Percentiles rank a stretch among this genome's conserved stretches.
Conservation (phyloP, 2,888 invertebrate genomes). For the Anaspis maculata region DNA sequence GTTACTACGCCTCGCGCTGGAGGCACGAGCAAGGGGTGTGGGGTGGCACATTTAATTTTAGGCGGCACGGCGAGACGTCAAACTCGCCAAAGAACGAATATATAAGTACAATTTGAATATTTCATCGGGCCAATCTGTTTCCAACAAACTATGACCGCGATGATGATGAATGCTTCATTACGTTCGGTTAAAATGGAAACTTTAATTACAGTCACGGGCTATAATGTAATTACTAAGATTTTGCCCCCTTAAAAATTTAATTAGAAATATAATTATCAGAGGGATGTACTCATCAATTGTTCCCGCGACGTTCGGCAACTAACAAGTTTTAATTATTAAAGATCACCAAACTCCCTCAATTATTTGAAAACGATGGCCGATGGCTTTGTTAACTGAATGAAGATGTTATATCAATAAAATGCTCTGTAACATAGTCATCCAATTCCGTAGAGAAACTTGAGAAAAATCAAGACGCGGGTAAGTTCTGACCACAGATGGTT, state of each 20-base stretch:
- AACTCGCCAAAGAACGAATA: too few species aligned
- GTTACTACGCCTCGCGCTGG: too few species aligned
- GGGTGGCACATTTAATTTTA: too few species aligned
- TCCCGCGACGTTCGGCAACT: conserved; percentile 11
- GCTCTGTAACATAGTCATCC: too few species aligned
- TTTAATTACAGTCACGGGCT: conserved; percentile 13
- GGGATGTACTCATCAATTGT: conserved; percentile 13
- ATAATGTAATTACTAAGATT: conserved; percentile 17
- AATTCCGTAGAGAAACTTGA: too few species aligned
- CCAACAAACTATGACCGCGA: neutral
- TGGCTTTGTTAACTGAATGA: conserved; percentile 8
- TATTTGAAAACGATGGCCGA: conserved; percentile 6
- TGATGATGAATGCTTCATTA: conserved; percentile 10
- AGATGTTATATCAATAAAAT: too few species aligned
- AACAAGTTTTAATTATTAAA: conserved; percentile 13
- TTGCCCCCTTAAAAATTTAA: conserved; percentile 12
- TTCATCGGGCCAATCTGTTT: too few species aligned
- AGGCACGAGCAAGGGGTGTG: too few species aligned
- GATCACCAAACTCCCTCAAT: conserved; percentile 9
- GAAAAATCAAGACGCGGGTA: too few species aligned
- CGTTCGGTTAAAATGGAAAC: conserved; percentile 14
- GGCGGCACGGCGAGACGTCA: too few species aligned
- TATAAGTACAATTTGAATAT: too few species aligned
- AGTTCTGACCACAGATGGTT: too few species aligned
- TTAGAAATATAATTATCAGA: conserved; percentile 15